These are phyloP conservation scores for Holothuria glaberrima DNA, from an alignment of 35 echinoderm and acorn worm species.

Conservation along the genomic window DNA sequence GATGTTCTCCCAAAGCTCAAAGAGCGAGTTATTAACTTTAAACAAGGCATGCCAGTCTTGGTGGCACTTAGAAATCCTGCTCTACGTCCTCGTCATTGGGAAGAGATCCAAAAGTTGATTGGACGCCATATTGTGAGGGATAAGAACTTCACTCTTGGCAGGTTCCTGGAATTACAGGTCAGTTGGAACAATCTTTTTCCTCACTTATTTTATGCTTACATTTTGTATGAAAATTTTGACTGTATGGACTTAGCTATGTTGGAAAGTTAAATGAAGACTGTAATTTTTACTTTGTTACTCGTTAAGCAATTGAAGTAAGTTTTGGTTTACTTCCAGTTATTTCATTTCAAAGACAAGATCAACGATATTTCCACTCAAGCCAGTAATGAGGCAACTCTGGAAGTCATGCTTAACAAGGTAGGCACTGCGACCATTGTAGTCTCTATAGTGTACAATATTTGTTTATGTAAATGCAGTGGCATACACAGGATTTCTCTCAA, in stretches of 20 bases:
- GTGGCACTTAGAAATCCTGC: constrained; percentile 88
- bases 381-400: constrained; percentile 98
- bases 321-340: constrained; percentile 66
- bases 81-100: constrained; percentile 89
- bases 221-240: not conserved
- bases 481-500: too few species aligned
- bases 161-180: constrained; percentile 92
- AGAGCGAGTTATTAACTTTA: constrained; percentile 91
- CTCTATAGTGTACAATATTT: too few species aligned
- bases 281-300: not conserved
- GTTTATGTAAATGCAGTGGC: too few species aligned
- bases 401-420: constrained; percentile 99
- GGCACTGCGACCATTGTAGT: not conserved
- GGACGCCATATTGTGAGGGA: constrained; percentile 92
- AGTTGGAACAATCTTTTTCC: not conserved
- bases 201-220: not conserved
- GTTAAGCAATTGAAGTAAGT: not conserved
- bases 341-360: constrained; percentile 97
- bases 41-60: constrained; percentile 97
- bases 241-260: too few species aligned
- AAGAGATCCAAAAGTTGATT: constrained; percentile 97
- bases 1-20: constrained; percentile 93
- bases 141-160: constrained; percentile 98
- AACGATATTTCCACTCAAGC: constrained; percentile 99
- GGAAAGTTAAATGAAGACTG: too few species aligned